Percentiles rank a stretch among this genome's conserved stretches.
These are phyloP conservation scores for Decapterus maruadsi DNA, from an alignment of 2,797 vertebrate genomes.

Conservation along the genomic window DNA sequence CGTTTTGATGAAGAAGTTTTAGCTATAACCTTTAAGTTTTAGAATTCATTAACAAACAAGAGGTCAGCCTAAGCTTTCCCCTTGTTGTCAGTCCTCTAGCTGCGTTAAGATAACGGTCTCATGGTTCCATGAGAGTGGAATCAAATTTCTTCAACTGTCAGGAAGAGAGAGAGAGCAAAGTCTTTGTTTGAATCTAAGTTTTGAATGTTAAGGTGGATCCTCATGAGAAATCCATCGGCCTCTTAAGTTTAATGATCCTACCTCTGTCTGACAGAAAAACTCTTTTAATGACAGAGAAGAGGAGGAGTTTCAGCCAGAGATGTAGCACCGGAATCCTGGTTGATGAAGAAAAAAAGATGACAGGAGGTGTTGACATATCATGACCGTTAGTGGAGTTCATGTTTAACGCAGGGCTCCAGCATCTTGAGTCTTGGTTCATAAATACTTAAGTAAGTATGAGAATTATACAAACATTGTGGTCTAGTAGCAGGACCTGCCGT, in stretches of 20 bases:
- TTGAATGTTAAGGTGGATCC: not conserved
- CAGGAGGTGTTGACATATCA: not conserved
- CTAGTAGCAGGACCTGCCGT: too few relatives aligned
- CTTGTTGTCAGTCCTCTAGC: not conserved
- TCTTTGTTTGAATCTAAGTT: not conserved
- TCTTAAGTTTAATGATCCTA: too few relatives aligned
- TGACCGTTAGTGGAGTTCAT: not conserved
- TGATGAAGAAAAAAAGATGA: too few relatives aligned
- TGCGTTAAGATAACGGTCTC: not conserved
- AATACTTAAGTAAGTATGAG: too few relatives aligned
- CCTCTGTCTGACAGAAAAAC: not conserved
- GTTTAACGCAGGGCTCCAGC: not conserved
- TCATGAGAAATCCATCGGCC: too few relatives aligned
- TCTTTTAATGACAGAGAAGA: not conserved
- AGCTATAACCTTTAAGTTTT: too few relatives aligned
- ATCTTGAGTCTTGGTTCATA: not conserved
- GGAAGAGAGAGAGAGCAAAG: not conserved
- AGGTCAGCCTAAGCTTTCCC: too few relatives aligned
- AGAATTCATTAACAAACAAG: not conserved
- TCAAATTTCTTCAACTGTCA: too few relatives aligned
- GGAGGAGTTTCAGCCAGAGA: not conserved
- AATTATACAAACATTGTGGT: not conserved
- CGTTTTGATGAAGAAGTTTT: too few relatives aligned
- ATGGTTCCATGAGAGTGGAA: not conserved
- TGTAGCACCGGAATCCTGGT: too few relatives aligned